Percentiles rank a stretch among this genome's conserved stretches.
These are phyloP conservation scores for Rhynchomys soricoides DNA, from an alignment of 2,113 vertebrate species.

Conservation along the genomic window DNA sequence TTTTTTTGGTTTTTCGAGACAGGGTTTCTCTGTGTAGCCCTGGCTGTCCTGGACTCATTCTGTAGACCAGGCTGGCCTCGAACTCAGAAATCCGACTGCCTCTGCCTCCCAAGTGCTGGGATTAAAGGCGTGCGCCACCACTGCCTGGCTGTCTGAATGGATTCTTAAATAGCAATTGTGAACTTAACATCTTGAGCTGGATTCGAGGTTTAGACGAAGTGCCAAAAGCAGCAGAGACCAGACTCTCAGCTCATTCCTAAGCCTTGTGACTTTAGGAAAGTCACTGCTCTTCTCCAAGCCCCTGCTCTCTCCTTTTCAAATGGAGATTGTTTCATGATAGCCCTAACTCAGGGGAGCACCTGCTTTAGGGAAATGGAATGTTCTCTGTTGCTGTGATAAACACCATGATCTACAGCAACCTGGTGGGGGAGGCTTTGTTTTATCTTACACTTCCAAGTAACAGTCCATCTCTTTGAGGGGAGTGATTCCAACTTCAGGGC, in stretches of 20 bases:
- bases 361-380: constrained; percentile 3
- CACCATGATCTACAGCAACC: background rate
- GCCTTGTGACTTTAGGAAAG: background rate
- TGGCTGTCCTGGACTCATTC: too few relatives aligned
- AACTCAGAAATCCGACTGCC: too few relatives aligned
- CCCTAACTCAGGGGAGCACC: background rate
- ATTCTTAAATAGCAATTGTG: constrained; percentile 33
- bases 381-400: background rate
- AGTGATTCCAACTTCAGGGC: background rate
- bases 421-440: background rate
- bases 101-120: too few relatives aligned
- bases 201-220: background rate
- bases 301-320: background rate
- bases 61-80: too few relatives aligned
- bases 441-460: background rate
- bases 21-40: too few relatives aligned
- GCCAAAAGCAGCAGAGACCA: background rate
- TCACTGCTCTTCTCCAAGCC: background rate
- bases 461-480: background rate
- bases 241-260: background rate
- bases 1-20: too few relatives aligned
- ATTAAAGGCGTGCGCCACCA: too few relatives aligned
- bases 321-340: background rate
- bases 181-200: background rate
- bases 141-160: too few relatives aligned